phyloP scores from a whole-genome alignment of 53 echinoderm and acorn worm species.

The Luidia sarsii region DNA sequence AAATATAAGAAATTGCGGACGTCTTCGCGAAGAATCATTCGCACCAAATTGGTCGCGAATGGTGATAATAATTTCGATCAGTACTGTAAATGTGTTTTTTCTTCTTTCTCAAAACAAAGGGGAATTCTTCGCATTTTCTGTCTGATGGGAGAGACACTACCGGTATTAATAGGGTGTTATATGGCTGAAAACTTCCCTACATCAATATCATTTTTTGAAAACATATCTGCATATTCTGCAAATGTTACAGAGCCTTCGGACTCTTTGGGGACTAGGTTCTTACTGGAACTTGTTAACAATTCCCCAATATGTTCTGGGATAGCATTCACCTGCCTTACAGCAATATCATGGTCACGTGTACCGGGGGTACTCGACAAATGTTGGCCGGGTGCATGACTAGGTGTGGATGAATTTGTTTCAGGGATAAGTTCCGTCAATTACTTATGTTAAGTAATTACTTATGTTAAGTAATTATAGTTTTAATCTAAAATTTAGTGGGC shows the following conservation, averaged over 20 bases:
- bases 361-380: too few species aligned
- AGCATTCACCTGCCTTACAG: neutral
- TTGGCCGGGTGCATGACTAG: too few species aligned
- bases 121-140: conserved; percentile 15
- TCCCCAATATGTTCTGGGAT: neutral
- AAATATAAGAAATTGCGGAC: too few species aligned
- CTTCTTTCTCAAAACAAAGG: conserved; percentile 10
- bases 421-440: too few species aligned
- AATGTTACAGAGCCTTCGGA: neutral
- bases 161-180: conserved; percentile 2
- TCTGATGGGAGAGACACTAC: neutral
- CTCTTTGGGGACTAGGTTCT: neutral
- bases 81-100: conserved; percentile 5
- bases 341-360: too few species aligned
- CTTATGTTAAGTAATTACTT: too few species aligned
- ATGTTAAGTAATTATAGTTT: too few species aligned
- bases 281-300: neutral
- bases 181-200: neutral
- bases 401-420: too few species aligned
- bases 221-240: conserved; percentile 4
- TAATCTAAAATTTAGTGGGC: too few species aligned
- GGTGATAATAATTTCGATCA: too few species aligned
- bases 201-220: conserved; percentile 8
- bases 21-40: too few species aligned
- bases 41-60: too few species aligned